phyloP scores from a whole-genome alignment of 2,113 vertebrate species.

The Eupsittula cactorum region DNA sequence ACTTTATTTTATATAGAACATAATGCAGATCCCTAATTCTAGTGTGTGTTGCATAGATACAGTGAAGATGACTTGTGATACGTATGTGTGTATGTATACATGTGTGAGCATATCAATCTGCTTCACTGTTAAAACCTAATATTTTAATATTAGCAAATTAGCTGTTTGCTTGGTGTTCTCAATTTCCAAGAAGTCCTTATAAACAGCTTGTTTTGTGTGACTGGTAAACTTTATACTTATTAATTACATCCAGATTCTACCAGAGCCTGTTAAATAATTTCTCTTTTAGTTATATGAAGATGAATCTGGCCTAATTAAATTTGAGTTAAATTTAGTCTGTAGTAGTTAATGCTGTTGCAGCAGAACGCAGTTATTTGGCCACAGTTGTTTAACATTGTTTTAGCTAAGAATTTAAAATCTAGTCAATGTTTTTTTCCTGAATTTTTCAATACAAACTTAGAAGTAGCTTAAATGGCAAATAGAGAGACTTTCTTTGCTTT shows the following conservation, averaged over 20 bases:
- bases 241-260: constrained; percentile 32
- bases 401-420: not conserved
- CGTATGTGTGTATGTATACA: not conserved
- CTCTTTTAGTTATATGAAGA: not conserved
- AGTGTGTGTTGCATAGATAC: not conserved
- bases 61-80: not conserved
- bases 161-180: not conserved
- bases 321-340: constrained; percentile 29
- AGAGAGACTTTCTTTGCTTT: not conserved
- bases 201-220: not conserved
- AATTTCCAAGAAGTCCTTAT: not conserved
- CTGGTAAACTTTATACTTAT: not conserved
- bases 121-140: not conserved
- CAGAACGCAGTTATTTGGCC: constrained; percentile 5
- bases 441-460: not conserved
- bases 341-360: constrained; percentile 25
- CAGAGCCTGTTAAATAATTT: constrained; percentile 43
- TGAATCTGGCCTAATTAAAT: constrained; percentile 38
- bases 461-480: not conserved
- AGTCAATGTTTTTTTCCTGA: not conserved
- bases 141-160: not conserved
- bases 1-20: not conserved
- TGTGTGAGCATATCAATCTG: not conserved
- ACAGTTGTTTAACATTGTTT: not conserved
- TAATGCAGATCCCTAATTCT: not conserved